Conservation (phyloP, 2,888 invertebrate genomes). For the Leptura quadrifasciata region DNA sequence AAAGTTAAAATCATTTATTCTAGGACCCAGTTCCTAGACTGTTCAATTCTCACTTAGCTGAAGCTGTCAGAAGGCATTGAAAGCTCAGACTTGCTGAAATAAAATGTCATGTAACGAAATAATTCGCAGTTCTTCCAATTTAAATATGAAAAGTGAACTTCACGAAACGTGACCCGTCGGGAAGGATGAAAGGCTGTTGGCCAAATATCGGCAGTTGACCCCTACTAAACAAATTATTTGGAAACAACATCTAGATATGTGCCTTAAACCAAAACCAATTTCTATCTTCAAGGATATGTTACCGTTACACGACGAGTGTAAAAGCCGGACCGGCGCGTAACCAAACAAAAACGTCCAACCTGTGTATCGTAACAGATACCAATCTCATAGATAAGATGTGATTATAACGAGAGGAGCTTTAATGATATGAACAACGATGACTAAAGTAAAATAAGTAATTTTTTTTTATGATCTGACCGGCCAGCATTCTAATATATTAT, state of each 20-base stretch:
- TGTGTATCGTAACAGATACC: constrained; percentile 29
- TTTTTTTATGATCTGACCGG: constrained; percentile 12
- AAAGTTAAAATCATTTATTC: background rate
- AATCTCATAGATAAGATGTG: constrained; percentile 28
- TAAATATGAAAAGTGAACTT: background rate
- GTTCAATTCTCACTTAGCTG: background rate
- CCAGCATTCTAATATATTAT: background rate
- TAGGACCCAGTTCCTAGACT: background rate
- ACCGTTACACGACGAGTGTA: constrained; percentile 18
- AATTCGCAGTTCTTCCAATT: background rate
- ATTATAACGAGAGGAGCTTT: constrained; percentile 32
- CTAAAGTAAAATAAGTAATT: constrained; percentile 16
- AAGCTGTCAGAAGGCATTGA: background rate
- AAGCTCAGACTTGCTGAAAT: background rate
- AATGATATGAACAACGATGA: constrained; percentile 35
- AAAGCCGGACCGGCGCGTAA: background rate
- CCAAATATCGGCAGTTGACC: constrained; percentile 15
- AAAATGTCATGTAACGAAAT: background rate
- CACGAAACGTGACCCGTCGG: constrained; percentile 2
- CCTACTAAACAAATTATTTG: background rate
- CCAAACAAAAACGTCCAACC: constrained; percentile 21
- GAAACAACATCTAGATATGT: constrained; percentile 19
- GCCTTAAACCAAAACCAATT: constrained; percentile 28
- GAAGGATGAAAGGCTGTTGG: background rate
- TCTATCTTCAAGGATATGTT: constrained; percentile 34